Percentiles rank a stretch among this genome's conserved stretches.
phyloP scores from a whole-genome alignment of 2,888 invertebrate genomes.

The Anticlea derivata region DNA sequence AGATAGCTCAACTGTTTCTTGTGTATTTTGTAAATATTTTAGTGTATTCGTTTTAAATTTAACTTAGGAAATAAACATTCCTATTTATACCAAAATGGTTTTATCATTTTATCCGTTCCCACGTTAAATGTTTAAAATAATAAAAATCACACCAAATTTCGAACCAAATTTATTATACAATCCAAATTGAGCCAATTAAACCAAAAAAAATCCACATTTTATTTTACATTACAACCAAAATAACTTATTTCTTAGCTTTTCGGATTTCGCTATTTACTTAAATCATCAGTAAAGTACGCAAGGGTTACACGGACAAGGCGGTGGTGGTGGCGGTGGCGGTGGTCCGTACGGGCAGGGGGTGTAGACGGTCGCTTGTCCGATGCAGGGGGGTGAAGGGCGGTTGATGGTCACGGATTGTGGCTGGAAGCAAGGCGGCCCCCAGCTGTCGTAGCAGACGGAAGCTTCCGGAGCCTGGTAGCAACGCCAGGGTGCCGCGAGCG shows the following conservation, averaged over 20 bases:
- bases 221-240: background rate
- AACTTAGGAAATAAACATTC: too few species aligned
- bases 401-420: conserved; percentile 52
- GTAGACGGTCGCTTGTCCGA: conserved; percentile 49
- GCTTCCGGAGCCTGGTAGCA: conserved; percentile 54
- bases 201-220: background rate
- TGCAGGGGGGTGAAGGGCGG: conserved; percentile 49
- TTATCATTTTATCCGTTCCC: too few species aligned
- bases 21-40: too few species aligned
- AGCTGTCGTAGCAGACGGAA: conserved; percentile 52
- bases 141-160: background rate
- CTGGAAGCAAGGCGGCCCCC: conserved; percentile 46
- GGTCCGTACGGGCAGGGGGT: conserved; percentile 35
- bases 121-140: background rate
- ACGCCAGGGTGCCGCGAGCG: conserved; percentile 61
- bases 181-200: background rate
- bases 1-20: too few species aligned
- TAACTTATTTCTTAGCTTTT: too few species aligned
- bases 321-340: conserved; percentile 17
- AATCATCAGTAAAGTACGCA: conserved; percentile 3
- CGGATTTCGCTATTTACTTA: background rate
- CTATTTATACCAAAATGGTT: too few species aligned
- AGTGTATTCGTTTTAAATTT: too few species aligned
- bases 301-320: conserved; percentile 27
- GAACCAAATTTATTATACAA: background rate